Evolutionary conservation across 2,797 vertebrate genomes (phyloP).

Genomic region (Lateolabrax maculatus): DNA sequence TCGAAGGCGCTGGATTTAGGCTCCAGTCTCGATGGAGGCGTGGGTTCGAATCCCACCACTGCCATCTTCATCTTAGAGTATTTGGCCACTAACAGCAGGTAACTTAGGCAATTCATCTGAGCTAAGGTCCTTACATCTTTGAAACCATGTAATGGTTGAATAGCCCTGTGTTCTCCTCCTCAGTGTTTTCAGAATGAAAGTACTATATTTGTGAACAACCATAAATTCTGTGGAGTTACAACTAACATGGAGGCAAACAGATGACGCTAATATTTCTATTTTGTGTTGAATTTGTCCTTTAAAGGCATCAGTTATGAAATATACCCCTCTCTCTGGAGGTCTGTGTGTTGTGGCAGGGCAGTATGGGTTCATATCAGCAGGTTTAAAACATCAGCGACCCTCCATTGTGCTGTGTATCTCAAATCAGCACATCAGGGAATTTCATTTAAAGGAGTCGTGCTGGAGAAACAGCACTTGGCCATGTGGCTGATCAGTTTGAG

Average conservation of each 20-base stretch:
- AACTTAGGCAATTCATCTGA: too few species aligned
- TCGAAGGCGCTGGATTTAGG: too few species aligned
- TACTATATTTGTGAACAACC: too few species aligned
- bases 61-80: too few species aligned
- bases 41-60: too few species aligned
- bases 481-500: slow-evolving; percentile 13
- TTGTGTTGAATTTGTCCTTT: neutral
- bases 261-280: neutral
- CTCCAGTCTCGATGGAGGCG: too few species aligned
- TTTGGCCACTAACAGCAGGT: too few species aligned
- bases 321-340: neutral
- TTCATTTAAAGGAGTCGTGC: slow-evolving; percentile 8
- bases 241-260: neutral
- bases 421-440: slow-evolving; percentile 26
- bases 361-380: neutral
- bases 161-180: too few species aligned
- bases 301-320: slow-evolving; percentile 2
- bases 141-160: too few species aligned
- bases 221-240: too few species aligned
- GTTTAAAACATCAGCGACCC: slow-evolving; percentile 11
- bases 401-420: slow-evolving; percentile 9
- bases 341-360: neutral
- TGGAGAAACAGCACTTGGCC: neutral
- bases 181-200: too few species aligned
- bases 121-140: too few species aligned